phyloP scores from a whole-genome alignment of 2,113 vertebrate species.

The Melanocharis versteri region DNA sequence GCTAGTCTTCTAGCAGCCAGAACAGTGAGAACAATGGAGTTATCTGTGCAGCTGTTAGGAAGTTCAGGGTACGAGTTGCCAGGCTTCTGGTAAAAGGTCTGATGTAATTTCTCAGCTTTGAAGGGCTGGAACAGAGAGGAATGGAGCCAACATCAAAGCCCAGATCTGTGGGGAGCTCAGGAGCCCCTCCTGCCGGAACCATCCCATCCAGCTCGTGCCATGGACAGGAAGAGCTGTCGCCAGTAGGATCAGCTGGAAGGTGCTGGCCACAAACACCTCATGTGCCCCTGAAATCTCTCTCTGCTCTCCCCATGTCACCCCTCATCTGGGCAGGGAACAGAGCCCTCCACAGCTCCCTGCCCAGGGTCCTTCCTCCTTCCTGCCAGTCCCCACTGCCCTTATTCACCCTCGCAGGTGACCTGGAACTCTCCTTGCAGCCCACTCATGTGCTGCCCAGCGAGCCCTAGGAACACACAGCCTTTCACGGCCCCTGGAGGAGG shows the following conservation, averaged over 20 bases:
- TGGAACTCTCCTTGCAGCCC: not conserved
- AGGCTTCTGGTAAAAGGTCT: not conserved
- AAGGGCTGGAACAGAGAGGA: not conserved
- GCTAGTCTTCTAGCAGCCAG: not conserved
- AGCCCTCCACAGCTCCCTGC: not conserved
- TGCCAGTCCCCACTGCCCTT: not conserved
- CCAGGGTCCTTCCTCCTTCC: not conserved
- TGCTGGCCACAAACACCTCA: not conserved
- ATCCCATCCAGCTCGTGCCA: too few relatives aligned
- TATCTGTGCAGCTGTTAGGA: not conserved
- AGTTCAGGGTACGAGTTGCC: not conserved
- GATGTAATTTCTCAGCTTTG: not conserved
- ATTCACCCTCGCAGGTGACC: fast-evolving
- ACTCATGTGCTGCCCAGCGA: not conserved
- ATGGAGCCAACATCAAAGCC: not conserved
- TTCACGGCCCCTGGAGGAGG: not conserved
- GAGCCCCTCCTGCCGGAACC: not conserved
- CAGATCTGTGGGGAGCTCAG: too few relatives aligned
- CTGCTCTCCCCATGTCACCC: not conserved
- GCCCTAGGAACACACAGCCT: not conserved
- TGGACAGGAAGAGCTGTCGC: not conserved
- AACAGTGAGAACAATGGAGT: not conserved
- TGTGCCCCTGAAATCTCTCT: not conserved
- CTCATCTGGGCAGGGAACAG: not conserved
- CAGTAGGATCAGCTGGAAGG: not conserved